Base-by-base conservation (phyloP, 2,113 vertebrate genomes). In the Microtus pennsylvanicus region DNA sequence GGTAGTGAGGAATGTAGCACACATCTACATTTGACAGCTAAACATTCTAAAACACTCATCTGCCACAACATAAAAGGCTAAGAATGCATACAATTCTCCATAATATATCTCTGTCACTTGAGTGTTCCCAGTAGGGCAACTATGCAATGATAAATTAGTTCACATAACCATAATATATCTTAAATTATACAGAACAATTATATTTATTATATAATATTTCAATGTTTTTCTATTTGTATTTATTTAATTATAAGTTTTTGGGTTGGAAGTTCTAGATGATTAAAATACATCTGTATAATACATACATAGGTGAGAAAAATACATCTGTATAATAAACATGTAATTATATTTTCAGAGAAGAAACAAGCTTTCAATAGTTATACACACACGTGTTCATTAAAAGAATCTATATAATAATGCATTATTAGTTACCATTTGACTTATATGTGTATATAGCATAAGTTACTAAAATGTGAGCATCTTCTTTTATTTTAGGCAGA, bases 291-390 rank as follows among this genome's bases (percentile, higher is more conserved):
- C 24, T 70, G 17, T 72, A 65, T n/a, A 63, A 67, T 7, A 55
- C 52, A 55, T 55, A 55, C 14, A 55, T 55, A 55, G 52, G 10
- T 89, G 22, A 87, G 67, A 87, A 7, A 76, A 76, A 30, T 89
- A 42, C 17, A 7, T 85, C 24, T 70, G 17, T 76, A 65, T n/a
- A 63, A 67, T 9, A 55, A 6, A 93, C 47, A 22, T n/a, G 4
- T 9, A 92, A 35, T 93, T 96, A 90, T 33, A 69, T 87, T 52
- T 28, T 69, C 50, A 76, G 9, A 93, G 30, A 96, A 91, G 22
- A 10, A 86, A n/a, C 1, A 69, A 91, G 17, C 26, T 42, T 70
- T 85, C 2, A 33, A 69, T 33, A 75, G 9, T 42, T 42, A 10
- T 42, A 22, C 63, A 77, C 10, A 77, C 13, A 65, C 47, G 70